Evolutionary conservation across 2,113 vertebrate genomes (phyloP).

Genomic region (Hippocampus mohnikei): DNA sequence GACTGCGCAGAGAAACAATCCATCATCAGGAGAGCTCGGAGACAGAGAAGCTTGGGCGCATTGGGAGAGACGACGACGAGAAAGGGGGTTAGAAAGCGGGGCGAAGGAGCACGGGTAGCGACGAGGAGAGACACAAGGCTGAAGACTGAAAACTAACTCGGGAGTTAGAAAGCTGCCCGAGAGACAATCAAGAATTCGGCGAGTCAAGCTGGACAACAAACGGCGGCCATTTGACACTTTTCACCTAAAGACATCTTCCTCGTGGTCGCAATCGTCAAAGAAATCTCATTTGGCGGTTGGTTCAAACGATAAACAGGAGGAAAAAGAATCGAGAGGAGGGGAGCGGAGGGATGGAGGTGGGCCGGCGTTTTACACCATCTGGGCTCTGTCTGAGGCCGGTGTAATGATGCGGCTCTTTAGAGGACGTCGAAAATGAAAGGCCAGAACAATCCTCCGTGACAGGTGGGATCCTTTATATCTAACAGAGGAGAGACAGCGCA

Average conservation of each 20-base stretch:
- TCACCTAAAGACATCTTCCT: constrained; percentile 46
- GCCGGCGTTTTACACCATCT: constrained; percentile 51
- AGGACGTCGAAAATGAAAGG: constrained; percentile 64
- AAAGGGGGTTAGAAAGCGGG: constrained; percentile 14
- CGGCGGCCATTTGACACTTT: constrained; percentile 73
- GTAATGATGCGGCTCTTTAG: constrained; percentile 62
- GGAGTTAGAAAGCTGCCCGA: constrained; percentile 82
- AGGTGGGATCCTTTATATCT: constrained; percentile 68
- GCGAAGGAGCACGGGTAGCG: constrained; percentile 22
- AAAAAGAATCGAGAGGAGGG: constrained; percentile 35
- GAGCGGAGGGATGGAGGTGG: constrained; percentile 48
- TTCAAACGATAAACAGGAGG: constrained; percentile 53
- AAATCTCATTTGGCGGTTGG: constrained; percentile 33
- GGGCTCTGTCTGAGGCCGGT: constrained; percentile 51
- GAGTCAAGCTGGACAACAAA: constrained; percentile 61
- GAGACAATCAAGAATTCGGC: constrained; percentile 83
- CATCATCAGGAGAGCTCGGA: constrained; percentile 81
- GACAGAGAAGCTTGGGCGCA: constrained; percentile 54
- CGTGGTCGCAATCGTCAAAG: constrained; percentile 48
- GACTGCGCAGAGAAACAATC: constrained; percentile 89
- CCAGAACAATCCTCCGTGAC: constrained; percentile 63
- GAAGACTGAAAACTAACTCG: constrained; percentile 33
- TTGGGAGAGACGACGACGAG: constrained; percentile 47
- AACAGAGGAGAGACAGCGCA: constrained; percentile 49
- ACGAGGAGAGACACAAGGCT: constrained; percentile 65